These are phyloP conservation scores for Linnaemya vulpina DNA, from an alignment of 2,888 invertebrate species.

Conservation along the genomic window DNA sequence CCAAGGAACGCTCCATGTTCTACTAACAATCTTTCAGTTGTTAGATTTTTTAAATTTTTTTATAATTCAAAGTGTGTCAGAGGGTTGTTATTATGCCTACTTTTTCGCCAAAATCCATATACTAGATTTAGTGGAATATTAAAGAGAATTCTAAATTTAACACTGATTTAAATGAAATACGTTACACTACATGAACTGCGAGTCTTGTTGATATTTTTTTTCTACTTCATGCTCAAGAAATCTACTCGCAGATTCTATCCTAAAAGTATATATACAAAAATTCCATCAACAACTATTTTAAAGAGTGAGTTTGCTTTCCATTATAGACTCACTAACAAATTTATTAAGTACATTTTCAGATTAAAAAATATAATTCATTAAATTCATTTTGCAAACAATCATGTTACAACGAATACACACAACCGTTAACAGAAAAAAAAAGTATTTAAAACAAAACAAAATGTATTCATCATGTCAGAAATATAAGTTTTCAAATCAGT, in stretches of 20 bases:
- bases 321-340: neutral
- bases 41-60: no score
- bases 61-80: no score
- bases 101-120: no score
- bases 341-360: neutral
- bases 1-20: no score
- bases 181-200: no score
- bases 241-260: neutral
- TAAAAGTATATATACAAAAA: neutral
- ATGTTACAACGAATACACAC: neutral
- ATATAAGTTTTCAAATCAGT: constrained; percentile 11
- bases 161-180: no score
- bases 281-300: neutral
- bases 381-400: neutral
- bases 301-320: neutral
- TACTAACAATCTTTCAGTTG: no score
- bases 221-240: neutral
- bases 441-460: neutral
- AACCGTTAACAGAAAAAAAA: neutral
- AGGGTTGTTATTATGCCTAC: no score
- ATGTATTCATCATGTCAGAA: neutral
- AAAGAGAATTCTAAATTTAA: no score
- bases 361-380: neutral
- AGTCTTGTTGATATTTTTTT: no score
- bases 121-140: no score